These are phyloP conservation scores for Paramisgurnus dabryanus DNA, from an alignment of 2,113 vertebrate genomes.

Conservation along the genomic window DNA sequence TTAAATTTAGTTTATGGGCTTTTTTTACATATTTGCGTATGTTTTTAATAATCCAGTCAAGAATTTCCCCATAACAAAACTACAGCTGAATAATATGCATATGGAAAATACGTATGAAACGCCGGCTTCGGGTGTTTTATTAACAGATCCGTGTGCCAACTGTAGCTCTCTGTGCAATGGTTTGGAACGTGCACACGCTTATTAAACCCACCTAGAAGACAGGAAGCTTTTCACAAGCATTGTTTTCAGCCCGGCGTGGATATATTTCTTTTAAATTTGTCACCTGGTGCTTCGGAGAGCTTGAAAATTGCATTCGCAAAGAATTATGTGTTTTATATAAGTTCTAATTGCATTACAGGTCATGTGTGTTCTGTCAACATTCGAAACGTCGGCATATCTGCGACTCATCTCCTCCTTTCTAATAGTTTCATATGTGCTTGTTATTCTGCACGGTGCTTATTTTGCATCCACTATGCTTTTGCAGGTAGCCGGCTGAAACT, in stretches of 20 bases:
- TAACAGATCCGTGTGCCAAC: conserved; percentile 17
- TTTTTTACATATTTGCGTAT: conserved; percentile 8
- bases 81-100: conserved; percentile 35
- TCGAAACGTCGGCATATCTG: conserved; percentile 11
- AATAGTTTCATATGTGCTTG: conserved; percentile 19
- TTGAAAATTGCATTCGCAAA: conserved; percentile 29
- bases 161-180: neutral
- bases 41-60: conserved; percentile 28
- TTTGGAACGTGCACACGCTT: neutral
- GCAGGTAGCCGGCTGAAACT: conserved; percentile 14
- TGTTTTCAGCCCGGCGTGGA: neutral
- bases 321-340: conserved; percentile 28
- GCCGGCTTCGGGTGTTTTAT: conserved; percentile 6
- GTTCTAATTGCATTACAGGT: conserved; percentile 35
- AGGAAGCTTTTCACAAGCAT: neutral
- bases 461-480: neutral
- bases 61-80: conserved; percentile 30
- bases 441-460: conserved; percentile 19
- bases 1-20: conserved; percentile 50
- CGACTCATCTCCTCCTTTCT: conserved; percentile 8
- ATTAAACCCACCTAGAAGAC: conserved; percentile 7
- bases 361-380: conserved; percentile 35
- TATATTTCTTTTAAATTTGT: conserved; percentile 21
- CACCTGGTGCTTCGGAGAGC: conserved; percentile 6
- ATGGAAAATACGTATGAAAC: conserved; percentile 41